Evolutionary conservation across 2,797 vertebrate genomes (phyloP), one percentile per base, ranked within the genome.

Genomic region (Tarsius wallacei): DNA sequence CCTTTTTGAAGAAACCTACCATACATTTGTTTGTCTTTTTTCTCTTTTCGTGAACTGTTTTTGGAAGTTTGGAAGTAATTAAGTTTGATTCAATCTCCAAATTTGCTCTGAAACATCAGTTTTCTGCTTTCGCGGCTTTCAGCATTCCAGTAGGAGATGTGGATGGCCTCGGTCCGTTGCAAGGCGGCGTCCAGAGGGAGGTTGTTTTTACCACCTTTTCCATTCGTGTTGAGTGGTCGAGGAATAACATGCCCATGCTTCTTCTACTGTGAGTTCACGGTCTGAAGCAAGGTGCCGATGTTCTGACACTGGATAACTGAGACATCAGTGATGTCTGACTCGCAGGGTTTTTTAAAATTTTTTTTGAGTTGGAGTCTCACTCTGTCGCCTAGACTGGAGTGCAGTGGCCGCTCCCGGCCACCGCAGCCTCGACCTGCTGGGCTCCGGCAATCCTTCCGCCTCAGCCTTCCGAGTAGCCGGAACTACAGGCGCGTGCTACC

Each of bases 21-120:
- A 57, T 63, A 16, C 1, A 21, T 71, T 86, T 78, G 7, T 73
- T 94, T 26, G 80, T 81, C 14, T 36, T 42, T 51, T 61, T 68
- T 59, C 19, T 81, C 71, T 33, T 19, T 80, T 92, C 57, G 73
- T 93, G 91, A 64, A 91, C 53, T 71, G 11, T 36, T 59, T 95
- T 92, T 77, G 36, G n/a, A 87, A 76, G 63, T 66, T 87, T 81
- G 24, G 84, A 90, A 83, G n/a, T 77, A 66, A 88, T 85, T 78
- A 96, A 82, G 64, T 96, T 47, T 94, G 47, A 49, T 73, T 87
- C 12, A 47, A 11, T 90, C 16, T 89, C 55, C 42, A 68, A 21
- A 85, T 93, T 68, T 71, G 68, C 87, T 61, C 36, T 5, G 4
- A 55, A 81, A 77, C 74, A 57, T 49, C 16, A 53, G 17, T 42